A percentile compares a stretch with the other conserved stretches of the same genome.
Evolutionary conservation across 2,113 vertebrate genomes (phyloP).

Genomic region (Megaceryle torquata): DNA sequence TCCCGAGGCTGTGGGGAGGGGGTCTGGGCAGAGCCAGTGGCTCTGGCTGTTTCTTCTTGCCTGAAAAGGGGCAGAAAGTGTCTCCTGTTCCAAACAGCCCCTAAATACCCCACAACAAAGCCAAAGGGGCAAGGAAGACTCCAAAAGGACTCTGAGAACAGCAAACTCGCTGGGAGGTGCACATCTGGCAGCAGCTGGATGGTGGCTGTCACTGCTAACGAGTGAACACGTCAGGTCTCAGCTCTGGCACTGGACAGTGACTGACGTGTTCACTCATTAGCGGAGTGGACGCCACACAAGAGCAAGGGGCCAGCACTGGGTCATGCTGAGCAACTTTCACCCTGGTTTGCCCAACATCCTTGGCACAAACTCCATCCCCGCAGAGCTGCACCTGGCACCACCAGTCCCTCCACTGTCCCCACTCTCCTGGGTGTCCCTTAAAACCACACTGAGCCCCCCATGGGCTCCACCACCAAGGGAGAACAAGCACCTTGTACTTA

Average conservation of each 20-base stretch:
- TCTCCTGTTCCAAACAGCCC: not conserved
- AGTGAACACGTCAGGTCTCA: too few relatives aligned
- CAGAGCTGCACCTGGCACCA: fast-evolving
- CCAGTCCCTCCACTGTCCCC: not conserved
- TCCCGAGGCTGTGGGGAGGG: fast-evolving
- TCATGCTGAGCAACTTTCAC: not conserved
- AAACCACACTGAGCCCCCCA: fast-evolving
- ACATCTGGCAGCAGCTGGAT: not conserved
- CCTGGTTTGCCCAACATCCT: not conserved
- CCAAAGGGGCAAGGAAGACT: fast-evolving
- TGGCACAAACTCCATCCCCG: fast-evolving
- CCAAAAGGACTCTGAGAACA: fast-evolving
- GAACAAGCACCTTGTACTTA: not conserved
- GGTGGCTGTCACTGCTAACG: not conserved
- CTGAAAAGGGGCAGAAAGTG: not conserved
- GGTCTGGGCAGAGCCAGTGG: fast-evolving
- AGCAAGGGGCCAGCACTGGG: not conserved
- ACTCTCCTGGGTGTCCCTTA: fast-evolving
- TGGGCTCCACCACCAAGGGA: not conserved
- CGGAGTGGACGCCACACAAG: fast-evolving
- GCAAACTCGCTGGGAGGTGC: fast-evolving
- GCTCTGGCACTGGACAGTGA: too few relatives aligned
- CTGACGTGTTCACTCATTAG: not conserved
- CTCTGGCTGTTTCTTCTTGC: not conserved
- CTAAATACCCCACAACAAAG: not conserved